Base-by-base conservation (phyloP, 2,888 invertebrate genomes). In the Ormyrus nitidulus region DNA sequence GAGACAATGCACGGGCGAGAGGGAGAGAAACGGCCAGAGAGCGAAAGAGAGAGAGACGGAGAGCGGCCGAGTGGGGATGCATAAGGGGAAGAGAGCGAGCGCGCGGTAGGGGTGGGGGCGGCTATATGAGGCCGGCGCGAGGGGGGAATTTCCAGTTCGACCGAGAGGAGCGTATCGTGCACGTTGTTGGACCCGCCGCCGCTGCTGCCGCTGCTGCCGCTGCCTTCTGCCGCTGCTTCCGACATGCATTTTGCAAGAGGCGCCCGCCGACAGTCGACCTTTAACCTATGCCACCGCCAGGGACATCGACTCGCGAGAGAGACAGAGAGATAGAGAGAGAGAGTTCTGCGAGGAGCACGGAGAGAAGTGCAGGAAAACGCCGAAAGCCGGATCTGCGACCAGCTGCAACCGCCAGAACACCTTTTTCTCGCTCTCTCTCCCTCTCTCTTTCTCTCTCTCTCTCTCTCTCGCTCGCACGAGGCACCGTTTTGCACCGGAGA, bases 111-210 rank as follows among this genome's bases (percentile, higher is more conserved):
- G 89, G 90, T 89, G 90, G 90, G 90, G 90, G 90, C 84, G 89
- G 87, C 87, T 90, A 90, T 90, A 90, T 87, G 87, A 88, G 84
- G 80, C 83, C 83, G 83, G 82, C 85, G 88, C 87, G 87, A 90
- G 90, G 89, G 89, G 90, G 90, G 90, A 90, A 87, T 88, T 88
- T 85, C 89, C 90, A 90, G 90, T 90, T 88, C 87, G 86, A 88
- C 87, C 86, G 88, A 89, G 88, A 89, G 87, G 84, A 89, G 88
- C 89, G 90, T 88, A 85, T 87, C 87, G 89, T 86, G 87, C 79
- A 85, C 85, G 86, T 64, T 72, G 68, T 5, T 53, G n/a, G 19
- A 49, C 56, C 48, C 6, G 13, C 66, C 49, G 75, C 59, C n/a
- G 59, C 58, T 1, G 56, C 10, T 2, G 49, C 58, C 1, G 56